These are phyloP conservation scores for Delphinus delphis DNA, from an alignment of 2,113 vertebrate genomes.

Conservation along the genomic window DNA sequence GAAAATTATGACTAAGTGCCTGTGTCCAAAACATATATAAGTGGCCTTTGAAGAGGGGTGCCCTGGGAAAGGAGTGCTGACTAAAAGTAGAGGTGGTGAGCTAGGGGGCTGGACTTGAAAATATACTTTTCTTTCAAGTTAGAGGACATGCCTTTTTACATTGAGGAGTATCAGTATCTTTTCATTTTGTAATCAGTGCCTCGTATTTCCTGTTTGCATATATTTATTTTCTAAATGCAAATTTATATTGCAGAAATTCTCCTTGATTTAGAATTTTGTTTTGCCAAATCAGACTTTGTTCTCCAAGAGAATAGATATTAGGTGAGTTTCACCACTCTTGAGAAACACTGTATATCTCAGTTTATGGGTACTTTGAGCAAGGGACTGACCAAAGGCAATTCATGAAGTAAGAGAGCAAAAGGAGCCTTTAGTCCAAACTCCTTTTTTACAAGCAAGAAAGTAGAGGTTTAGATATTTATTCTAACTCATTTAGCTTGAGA, in stretches of 20 bases:
- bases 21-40: neutral
- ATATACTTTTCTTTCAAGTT: neutral
- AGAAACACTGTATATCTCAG: neutral
- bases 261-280: neutral
- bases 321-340: neutral
- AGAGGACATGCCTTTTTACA: neutral
- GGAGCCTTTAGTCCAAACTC: neutral
- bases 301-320: neutral
- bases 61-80: neutral
- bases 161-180: neutral
- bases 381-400: neutral
- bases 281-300: neutral
- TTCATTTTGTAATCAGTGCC: neutral
- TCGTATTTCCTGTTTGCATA: neutral
- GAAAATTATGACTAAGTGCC: neutral
- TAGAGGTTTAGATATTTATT: neutral
- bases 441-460: neutral
- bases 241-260: neutral
- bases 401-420: neutral
- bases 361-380: neutral
- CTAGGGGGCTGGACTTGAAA: neutral
- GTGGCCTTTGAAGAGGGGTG: neutral
- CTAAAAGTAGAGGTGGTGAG: neutral
- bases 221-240: neutral
- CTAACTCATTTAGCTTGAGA: neutral